Conservation (phyloP, 2,888 invertebrate species). For the Ashinkailepas kermadecensis region DNA sequence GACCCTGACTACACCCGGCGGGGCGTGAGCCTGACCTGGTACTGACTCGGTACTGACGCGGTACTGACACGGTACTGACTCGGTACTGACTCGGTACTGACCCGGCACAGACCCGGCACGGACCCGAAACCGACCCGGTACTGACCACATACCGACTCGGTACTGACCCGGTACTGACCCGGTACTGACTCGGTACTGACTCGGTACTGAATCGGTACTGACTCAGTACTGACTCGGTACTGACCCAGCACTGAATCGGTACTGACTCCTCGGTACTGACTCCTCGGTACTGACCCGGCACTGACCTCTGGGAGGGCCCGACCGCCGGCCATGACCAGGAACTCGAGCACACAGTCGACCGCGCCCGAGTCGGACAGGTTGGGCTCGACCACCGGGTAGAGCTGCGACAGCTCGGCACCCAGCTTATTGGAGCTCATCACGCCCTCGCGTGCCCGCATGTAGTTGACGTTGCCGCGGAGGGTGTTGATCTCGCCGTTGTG, state of each 20-base stretch:
- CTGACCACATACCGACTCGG: too few species aligned
- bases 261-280: too few species aligned
- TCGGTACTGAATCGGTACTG: too few species aligned
- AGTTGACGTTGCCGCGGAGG: constrained; percentile 92
- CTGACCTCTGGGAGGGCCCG: constrained; percentile 73
- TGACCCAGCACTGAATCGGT: constrained; percentile 42
- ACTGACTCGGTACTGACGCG: too few species aligned
- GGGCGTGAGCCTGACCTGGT: too few species aligned
- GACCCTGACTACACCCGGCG: too few species aligned
- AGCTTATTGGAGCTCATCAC: constrained; percentile 84
- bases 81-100: too few species aligned
- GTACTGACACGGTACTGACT: too few species aligned
- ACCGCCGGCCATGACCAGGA: constrained; percentile 86
- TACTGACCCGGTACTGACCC: too few species aligned
- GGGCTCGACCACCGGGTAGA: constrained; percentile 96
- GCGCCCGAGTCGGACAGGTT: constrained; percentile 97
- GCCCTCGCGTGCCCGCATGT: constrained; percentile 97
- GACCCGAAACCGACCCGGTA: neutral
- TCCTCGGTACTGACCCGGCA: neutral
- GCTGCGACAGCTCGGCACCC: constrained; percentile 72
- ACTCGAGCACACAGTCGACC: constrained; percentile 96
- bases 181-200: too few species aligned
- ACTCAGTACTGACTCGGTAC: neutral
- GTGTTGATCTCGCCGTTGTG: constrained; percentile 99
- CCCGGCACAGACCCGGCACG: neutral